Percentiles rank a stretch among this genome's conserved stretches.
These are phyloP conservation scores for Drosophila oshimai DNA, from an alignment of 1,140 invertebrate genomes.

Conservation along the genomic window DNA sequence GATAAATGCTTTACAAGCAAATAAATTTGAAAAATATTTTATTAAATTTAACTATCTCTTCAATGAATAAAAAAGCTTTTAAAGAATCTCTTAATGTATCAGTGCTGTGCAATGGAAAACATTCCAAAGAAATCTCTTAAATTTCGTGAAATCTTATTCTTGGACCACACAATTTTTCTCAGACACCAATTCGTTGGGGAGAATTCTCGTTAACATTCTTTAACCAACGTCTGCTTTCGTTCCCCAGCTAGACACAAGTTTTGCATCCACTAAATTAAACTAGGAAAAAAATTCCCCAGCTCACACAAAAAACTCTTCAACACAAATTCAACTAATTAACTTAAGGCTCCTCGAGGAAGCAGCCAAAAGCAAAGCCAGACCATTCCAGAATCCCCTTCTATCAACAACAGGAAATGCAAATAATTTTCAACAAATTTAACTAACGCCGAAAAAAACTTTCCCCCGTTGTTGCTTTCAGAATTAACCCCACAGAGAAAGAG, in stretches of 20 bases:
- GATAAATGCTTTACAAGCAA: no score
- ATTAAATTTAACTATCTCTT: no score
- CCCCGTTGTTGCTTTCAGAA: conserved; percentile 49
- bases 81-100: no score
- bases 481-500: conserved; percentile 9
- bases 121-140: neutral
- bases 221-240: neutral
- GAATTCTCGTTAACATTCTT: neutral
- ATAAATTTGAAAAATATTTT: no score
- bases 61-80: no score
- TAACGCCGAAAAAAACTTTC: conserved; percentile 51
- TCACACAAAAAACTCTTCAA: conserved; percentile 37
- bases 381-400: conserved; percentile 8
- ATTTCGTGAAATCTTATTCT: neutral
- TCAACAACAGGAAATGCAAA: conserved; percentile 52
- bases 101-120: no score
- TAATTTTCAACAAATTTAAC: conserved; percentile 70
- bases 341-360: conserved; percentile 41
- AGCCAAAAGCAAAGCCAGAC: conserved; percentile 31
- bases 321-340: conserved; percentile 64
- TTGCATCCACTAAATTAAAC: conserved; percentile 57
- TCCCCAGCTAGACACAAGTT: conserved; percentile 17
- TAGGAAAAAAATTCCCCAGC: conserved; percentile 40
- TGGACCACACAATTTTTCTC: neutral
- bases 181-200: neutral